A percentile compares a stretch with the other conserved stretches of the same genome.
Evolutionary conservation across 2,113 vertebrate genomes (phyloP).

Genomic region (Lipotes vexillifer): DNA sequence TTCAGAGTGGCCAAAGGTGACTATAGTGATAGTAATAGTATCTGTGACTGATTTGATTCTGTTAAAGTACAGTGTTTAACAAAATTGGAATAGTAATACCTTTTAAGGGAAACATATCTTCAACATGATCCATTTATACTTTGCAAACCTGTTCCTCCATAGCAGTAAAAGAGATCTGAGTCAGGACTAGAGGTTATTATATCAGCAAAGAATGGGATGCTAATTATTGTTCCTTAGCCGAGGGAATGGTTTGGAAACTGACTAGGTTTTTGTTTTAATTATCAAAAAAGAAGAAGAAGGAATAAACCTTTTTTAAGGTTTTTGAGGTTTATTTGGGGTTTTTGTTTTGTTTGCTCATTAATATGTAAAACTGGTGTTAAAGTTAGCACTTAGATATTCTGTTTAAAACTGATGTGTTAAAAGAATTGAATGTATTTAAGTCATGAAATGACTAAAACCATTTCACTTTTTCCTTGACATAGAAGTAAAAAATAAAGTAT

Average conservation of each 20-base stretch:
- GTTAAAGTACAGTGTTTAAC: neutral
- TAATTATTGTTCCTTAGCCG: slow-evolving; percentile 21
- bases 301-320: neutral
- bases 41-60: neutral
- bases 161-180: neutral
- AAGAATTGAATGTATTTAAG: slow-evolving; percentile 15
- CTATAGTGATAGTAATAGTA: neutral
- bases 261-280: slow-evolving; percentile 16
- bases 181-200: neutral
- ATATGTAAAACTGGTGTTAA: neutral
- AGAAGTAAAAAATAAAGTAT: slow-evolving; percentile 18
- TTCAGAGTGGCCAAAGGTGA: neutral
- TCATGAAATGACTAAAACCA: slow-evolving; percentile 7
- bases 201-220: neutral
- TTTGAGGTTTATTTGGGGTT: neutral
- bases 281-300: neutral
- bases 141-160: neutral
- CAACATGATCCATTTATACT: neutral
- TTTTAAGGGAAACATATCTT: neutral
- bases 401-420: neutral
- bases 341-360: neutral
- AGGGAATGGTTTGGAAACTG: slow-evolving; percentile 22
- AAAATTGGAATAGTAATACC: neutral
- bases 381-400: neutral
- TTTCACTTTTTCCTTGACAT: slow-evolving; percentile 5